phyloP scores from a whole-genome alignment of 2,113 vertebrate genomes.

The Stictonetta naevosa region DNA sequence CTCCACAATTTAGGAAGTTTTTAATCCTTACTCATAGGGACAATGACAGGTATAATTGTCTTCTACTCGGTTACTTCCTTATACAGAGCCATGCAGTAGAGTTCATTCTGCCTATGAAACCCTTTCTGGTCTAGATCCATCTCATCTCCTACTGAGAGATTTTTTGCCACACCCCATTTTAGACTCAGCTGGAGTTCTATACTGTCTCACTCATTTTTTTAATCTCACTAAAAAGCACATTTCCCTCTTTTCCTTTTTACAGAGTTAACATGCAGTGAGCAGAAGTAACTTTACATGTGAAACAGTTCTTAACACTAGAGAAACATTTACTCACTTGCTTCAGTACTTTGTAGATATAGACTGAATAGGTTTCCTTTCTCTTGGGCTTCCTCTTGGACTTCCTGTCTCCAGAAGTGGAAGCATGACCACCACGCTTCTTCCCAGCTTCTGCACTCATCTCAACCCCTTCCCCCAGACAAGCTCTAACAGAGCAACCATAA shows the following conservation, averaged over 20 bases:
- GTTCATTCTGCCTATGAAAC: background rate
- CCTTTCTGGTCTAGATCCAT: no score
- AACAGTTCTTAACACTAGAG: background rate
- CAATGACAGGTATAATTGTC: background rate
- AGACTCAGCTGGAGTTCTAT: background rate
- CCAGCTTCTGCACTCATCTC: background rate
- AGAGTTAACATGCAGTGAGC: accelerated
- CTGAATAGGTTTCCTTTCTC: slow-evolving; percentile 38
- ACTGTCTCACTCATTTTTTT: background rate
- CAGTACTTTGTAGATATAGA: slow-evolving; percentile 64
- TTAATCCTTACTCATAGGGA: no score
- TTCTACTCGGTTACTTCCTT: background rate
- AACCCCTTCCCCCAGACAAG: background rate
- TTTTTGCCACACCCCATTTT: accelerated
- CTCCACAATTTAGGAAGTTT: background rate
- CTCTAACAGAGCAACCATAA: background rate
- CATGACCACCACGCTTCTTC: background rate
- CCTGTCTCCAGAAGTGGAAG: background rate
- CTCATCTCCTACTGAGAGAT: background rate
- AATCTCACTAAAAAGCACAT: background rate
- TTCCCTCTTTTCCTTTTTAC: background rate
- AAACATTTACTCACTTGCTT: slow-evolving; percentile 49
- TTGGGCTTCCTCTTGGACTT: background rate
- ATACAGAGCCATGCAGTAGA: background rate
- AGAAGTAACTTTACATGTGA: accelerated